These are phyloP conservation scores for Platycnemis pennipes DNA, from an alignment of 2,888 invertebrate species.

Conservation along the genomic window DNA sequence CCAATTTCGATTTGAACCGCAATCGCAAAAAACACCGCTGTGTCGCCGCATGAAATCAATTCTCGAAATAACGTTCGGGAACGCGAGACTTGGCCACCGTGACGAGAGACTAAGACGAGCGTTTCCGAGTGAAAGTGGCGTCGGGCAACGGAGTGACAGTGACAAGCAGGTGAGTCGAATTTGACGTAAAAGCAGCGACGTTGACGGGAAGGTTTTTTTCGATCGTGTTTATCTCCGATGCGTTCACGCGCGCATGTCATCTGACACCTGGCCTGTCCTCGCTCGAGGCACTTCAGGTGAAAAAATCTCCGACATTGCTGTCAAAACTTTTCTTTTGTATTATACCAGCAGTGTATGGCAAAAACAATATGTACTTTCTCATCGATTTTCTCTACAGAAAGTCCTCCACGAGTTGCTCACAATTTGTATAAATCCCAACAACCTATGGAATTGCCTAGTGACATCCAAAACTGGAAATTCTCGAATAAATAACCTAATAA, in stretches of 20 bases:
- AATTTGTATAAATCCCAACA: no score
- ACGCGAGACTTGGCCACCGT: not conserved
- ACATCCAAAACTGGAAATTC: no score
- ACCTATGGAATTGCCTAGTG: no score
- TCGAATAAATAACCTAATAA: no score
- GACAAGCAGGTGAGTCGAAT: conserved; percentile 2
- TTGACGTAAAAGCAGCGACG: not conserved
- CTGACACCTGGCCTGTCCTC: not conserved
- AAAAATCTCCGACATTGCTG: not conserved
- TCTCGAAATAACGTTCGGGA: not conserved
- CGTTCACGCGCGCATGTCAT: not conserved
- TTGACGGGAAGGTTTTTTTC: not conserved
- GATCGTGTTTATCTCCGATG: not conserved
- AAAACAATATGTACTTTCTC: no score
- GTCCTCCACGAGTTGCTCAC: no score
- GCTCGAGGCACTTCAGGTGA: not conserved
- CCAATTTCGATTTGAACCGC: not conserved
- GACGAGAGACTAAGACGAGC: not conserved
- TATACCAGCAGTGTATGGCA: no score
- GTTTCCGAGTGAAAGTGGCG: not conserved
- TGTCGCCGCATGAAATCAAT: not conserved
- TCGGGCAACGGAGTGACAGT: not conserved
- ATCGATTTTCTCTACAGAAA: no score
- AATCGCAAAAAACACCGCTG: not conserved
- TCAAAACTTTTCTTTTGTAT: no score